A percentile compares a stretch with the other conserved stretches of the same genome.
Conservation (phyloP, 1,140 invertebrate genomes). For the Augochlora pura region DNA sequence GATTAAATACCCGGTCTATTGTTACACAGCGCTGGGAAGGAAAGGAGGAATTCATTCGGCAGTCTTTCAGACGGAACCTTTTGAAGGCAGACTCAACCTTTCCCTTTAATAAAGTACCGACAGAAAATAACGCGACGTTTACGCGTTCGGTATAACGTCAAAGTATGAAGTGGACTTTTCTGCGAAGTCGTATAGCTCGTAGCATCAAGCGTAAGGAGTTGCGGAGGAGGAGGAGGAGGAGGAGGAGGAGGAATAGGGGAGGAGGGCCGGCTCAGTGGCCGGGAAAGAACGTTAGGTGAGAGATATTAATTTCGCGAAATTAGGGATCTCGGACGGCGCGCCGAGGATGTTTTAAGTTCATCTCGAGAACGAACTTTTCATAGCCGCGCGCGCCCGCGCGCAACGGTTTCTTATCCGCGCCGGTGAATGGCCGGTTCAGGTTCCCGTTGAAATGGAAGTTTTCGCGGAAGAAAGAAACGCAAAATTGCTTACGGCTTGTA, state of each 20-base stretch:
- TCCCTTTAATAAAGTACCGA: not conserved
- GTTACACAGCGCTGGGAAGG: too few relatives aligned
- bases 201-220: not conserved
- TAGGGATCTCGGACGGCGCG: not conserved
- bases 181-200: not conserved
- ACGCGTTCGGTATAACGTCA: not conserved
- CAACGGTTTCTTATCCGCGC: slow-evolving; percentile 2
- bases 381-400: too few relatives aligned
- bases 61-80: too few relatives aligned
- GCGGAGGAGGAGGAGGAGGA: not conserved
- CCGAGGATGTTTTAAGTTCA: slow-evolving; percentile 21
- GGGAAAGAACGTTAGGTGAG: not conserved
- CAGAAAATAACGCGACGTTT: not conserved
- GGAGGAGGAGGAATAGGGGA: not conserved
- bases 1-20: too few relatives aligned
- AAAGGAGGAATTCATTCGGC: too few relatives aligned
- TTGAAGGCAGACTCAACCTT: not conserved
- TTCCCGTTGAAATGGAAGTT: not conserved
- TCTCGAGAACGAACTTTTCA: slow-evolving; percentile 9
- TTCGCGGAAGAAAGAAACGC: not conserved
- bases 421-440: not conserved
- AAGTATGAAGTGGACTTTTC: not conserved
- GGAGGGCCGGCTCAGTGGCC: not conserved
- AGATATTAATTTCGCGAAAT: slow-evolving; percentile 29
- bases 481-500: slow-evolving; percentile 14